These are phyloP conservation scores for Charadrius vociferus DNA, from an alignment of 2,113 vertebrate genomes.

Conservation along the genomic window DNA sequence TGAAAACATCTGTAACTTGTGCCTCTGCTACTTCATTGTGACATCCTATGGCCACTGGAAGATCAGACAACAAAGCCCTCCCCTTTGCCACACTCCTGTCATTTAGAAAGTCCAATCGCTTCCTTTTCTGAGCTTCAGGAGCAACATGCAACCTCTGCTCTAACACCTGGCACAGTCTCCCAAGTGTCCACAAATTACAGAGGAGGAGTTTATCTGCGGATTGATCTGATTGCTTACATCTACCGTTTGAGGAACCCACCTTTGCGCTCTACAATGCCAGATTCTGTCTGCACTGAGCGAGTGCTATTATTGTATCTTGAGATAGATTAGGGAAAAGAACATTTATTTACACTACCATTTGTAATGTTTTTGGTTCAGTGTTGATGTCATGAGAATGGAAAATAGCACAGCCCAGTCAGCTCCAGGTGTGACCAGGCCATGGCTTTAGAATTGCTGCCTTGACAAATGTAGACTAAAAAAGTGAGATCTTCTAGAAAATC, in stretches of 20 bases:
- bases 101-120: background rate
- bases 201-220: background rate
- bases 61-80: background rate
- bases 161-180: background rate
- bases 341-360: background rate
- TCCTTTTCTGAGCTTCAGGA: background rate
- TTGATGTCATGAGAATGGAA: background rate
- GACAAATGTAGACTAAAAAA: background rate
- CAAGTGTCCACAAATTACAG: background rate
- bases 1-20: background rate
- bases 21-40: background rate
- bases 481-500: background rate
- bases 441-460: background rate
- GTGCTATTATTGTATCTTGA: background rate
- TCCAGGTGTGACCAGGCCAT: background rate
- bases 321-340: background rate
- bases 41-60: background rate
- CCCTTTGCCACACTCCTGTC: background rate
- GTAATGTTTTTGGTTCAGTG: background rate
- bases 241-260: background rate
- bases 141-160: background rate
- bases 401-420: background rate
- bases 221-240: background rate
- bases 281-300: background rate
- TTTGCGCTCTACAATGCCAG: background rate